Conservation (phyloP, 2,113 vertebrate genomes). For the Chloebia gouldiae region DNA sequence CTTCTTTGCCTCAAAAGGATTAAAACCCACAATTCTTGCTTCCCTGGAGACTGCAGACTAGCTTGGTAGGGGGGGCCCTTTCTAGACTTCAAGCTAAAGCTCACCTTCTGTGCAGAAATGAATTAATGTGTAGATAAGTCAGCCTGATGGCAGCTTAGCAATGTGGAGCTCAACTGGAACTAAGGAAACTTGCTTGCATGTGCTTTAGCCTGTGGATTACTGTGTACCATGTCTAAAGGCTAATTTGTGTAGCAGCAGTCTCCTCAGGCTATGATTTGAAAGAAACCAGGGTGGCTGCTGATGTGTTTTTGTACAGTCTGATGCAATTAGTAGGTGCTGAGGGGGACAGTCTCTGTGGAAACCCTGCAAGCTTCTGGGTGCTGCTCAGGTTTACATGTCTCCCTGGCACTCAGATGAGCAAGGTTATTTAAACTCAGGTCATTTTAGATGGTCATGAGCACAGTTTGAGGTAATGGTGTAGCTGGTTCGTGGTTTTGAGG, state of each 20-base stretch:
- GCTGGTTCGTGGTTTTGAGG: neutral
- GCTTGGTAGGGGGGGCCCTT: neutral
- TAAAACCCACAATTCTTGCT: neutral
- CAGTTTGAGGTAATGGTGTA: rapidly evolving
- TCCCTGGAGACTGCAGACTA: neutral
- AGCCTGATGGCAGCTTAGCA: neutral
- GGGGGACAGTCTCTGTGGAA: neutral
- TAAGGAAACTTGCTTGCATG: neutral
- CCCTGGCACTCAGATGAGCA: neutral
- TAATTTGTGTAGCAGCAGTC: neutral
- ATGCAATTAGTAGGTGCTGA: neutral
- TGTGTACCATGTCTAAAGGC: neutral
- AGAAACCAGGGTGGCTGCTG: neutral
- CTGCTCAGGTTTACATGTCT: neutral
- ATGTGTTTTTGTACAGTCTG: neutral
- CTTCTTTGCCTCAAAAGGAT: slow-evolving; percentile 15
- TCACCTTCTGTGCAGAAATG: neutral
- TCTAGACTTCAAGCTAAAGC: neutral
- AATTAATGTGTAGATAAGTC: slow-evolving; percentile 7
- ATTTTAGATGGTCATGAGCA: neutral
- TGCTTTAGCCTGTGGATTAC: neutral
- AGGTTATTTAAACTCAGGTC: neutral
- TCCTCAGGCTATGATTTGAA: neutral
- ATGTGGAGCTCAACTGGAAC: neutral
- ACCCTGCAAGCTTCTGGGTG: neutral